A percentile compares a stretch with the other conserved stretches of the same genome.
Evolutionary conservation across 1,140 invertebrate genomes (phyloP).

Genomic region (Metopolophium dirhodum): DNA sequence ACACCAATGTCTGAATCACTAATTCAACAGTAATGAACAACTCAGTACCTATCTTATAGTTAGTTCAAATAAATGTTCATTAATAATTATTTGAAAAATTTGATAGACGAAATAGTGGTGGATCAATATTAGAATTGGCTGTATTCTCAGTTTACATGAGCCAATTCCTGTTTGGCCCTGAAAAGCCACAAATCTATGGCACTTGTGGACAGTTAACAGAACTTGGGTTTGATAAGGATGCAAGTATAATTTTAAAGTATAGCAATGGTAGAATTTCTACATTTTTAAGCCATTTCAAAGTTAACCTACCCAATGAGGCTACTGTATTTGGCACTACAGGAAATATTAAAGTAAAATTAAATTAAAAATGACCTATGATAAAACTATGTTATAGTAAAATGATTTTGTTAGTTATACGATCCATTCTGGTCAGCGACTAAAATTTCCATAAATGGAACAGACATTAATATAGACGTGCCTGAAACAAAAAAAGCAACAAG

Average conservation of each 20-base stretch:
- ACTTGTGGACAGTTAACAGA: slow-evolving; percentile 72
- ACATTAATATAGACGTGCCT: slow-evolving; percentile 24
- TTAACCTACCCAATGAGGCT: slow-evolving; percentile 71
- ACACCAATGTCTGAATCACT: slow-evolving; percentile 63
- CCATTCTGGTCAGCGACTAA: slow-evolving; percentile 38
- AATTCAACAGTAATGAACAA: slow-evolving; percentile 10
- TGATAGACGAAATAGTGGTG: slow-evolving; percentile 81
- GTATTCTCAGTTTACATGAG: slow-evolving; percentile 84
- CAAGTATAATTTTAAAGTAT: slow-evolving; percentile 71
- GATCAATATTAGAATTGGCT: slow-evolving; percentile 67
- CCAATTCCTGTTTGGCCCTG: slow-evolving; percentile 73
- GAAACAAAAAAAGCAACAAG: slow-evolving; percentile 65
- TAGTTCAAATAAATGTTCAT: not conserved
- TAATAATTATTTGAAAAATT: slow-evolving; percentile 59
- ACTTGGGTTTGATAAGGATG: slow-evolving; percentile 73
- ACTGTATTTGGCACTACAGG: slow-evolving; percentile 74
- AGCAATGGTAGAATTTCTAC: slow-evolving; percentile 70
- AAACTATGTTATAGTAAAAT: not conserved
- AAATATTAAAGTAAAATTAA: slow-evolving; percentile 66
- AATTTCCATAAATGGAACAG: slow-evolving; percentile 5
- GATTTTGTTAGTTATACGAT: slow-evolving; percentile 11
- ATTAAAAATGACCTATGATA: not conserved
- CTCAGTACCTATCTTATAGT: not conserved
- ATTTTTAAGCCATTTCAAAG: slow-evolving; percentile 67
- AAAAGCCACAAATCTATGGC: slow-evolving; percentile 68